Evolutionary conservation across 2,797 vertebrate species (phyloP).

Genomic region (Labroides dimidiatus): DNA sequence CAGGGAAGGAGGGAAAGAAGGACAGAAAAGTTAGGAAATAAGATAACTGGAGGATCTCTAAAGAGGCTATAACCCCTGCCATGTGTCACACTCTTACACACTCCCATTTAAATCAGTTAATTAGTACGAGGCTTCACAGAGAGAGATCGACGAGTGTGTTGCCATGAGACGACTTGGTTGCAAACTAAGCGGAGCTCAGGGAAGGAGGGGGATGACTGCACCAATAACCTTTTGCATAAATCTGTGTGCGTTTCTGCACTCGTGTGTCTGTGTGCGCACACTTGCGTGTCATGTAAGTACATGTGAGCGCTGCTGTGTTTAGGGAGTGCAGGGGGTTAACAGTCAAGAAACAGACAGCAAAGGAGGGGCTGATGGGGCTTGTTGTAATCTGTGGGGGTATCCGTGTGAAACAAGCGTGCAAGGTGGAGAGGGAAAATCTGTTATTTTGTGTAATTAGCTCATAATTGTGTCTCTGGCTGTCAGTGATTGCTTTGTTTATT

Average conservation of each 20-base stretch:
- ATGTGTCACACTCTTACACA: slow-evolving; percentile 56
- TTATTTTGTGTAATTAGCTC: slow-evolving; percentile 80
- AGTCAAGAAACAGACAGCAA: slow-evolving; percentile 24
- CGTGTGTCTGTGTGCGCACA: slow-evolving; percentile 26
- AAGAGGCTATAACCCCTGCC: slow-evolving; percentile 29
- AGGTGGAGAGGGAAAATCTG: slow-evolving; percentile 69
- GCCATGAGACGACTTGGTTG: slow-evolving; percentile 75
- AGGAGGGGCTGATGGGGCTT: slow-evolving; percentile 39
- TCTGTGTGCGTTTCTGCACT: slow-evolving; percentile 40
- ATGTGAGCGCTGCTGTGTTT: slow-evolving; percentile 25
- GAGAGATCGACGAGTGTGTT: slow-evolving; percentile 77
- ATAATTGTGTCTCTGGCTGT: slow-evolving; percentile 76
- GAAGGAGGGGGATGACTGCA: slow-evolving; percentile 34
- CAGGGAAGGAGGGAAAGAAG: not conserved
- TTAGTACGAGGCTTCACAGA: slow-evolving; percentile 63
- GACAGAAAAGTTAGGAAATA: slow-evolving; percentile 2
- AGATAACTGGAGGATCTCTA: slow-evolving; percentile 1
- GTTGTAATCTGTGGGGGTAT: slow-evolving; percentile 59
- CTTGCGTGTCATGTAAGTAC: slow-evolving; percentile 35
- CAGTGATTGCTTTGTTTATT: slow-evolving; percentile 79
- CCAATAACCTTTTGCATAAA: slow-evolving; percentile 65
- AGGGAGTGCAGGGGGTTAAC: slow-evolving; percentile 28
- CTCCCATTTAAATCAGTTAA: slow-evolving; percentile 75
- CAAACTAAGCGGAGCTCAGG: slow-evolving; percentile 78
- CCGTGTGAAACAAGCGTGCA: slow-evolving; percentile 64